Conservation (phyloP, 2,113 vertebrate species). For the Lasiurus borealis region DNA sequence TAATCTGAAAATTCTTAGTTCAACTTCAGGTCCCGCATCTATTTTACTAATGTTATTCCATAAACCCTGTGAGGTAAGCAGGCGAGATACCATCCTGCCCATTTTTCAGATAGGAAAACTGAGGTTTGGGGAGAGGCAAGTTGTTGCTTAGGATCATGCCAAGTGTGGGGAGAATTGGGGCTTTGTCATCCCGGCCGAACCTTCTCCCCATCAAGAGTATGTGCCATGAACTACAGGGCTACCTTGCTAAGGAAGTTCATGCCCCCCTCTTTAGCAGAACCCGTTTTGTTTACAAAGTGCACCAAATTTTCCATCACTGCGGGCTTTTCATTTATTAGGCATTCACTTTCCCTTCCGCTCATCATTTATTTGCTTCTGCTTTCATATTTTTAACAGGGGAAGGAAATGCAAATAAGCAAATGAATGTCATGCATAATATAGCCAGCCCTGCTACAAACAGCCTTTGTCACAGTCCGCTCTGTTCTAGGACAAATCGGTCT, state of each 20-base stretch:
- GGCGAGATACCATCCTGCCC: background rate
- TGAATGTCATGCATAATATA: background rate
- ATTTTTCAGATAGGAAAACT: constrained; percentile 8
- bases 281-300: constrained; percentile 16
- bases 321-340: constrained; percentile 2
- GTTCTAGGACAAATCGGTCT: constrained; percentile 59
- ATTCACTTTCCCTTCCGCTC: constrained; percentile 28
- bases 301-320: background rate
- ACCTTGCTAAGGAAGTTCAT: no score
- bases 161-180: background rate
- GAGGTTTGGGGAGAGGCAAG: background rate
- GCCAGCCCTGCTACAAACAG: background rate
- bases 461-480: background rate
- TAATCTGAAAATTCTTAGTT: background rate
- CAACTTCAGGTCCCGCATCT: background rate
- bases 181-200: background rate
- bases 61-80: background rate
- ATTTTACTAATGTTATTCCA: background rate
- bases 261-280: background rate
- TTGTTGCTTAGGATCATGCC: background rate
- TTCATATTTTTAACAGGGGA: constrained; percentile 46
- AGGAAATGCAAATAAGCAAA: constrained; percentile 39
- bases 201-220: background rate
- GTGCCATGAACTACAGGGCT: background rate
- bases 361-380: background rate